Base-by-base conservation (phyloP, 2,797 vertebrate species). In the Enteromius afrohamiltoni region DNA sequence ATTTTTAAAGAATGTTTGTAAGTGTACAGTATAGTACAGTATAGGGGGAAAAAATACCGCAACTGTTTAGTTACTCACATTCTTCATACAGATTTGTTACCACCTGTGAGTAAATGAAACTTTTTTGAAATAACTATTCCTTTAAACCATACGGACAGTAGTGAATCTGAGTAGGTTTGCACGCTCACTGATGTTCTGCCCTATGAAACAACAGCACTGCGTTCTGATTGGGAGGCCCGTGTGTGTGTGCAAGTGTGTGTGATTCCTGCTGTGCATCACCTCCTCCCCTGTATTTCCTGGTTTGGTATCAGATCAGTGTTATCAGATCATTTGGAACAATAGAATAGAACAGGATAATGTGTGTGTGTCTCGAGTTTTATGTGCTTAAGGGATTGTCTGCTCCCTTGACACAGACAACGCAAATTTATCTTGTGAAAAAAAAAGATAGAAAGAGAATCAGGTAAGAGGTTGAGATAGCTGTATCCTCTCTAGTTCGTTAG, bases 301-400 rank as follows among this genome's bases (percentile, higher is more conserved):
- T 42, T 70, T n/a, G 19, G 19, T 40, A 75, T 75, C 71, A 75
- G 31, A 60, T 77, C 74, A 45, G 37, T 60, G 42, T 45, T 51
- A 79, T 79, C 69, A 62, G 53, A 71, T 81, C 40, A 73, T 13
- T 42, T 21, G 42, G 21, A 49, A 81, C 68, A 80, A 80, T 42
- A 80, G 78, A 49, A 73, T 26, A 81, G 55, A 73, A 60, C 37
- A 45, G 23, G 29, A 49, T 74, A 62, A 34, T 53, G 17, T 78
- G 23, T 51, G 62, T 31, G 3, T 45, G 17, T 71, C 3, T 81
- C 2, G 2, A 51, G 6, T 74, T 74, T 49, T 51, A 64, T 82
- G 29, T 74, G 17, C 69, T 74, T 74, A 82, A 62, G 42, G 69
- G 37, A 73, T 82, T 51, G 70, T 64, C 69, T 82, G 58, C 60